phyloP scores from a whole-genome alignment of 2,888 invertebrate species.

The Dryobotodes eremita region DNA sequence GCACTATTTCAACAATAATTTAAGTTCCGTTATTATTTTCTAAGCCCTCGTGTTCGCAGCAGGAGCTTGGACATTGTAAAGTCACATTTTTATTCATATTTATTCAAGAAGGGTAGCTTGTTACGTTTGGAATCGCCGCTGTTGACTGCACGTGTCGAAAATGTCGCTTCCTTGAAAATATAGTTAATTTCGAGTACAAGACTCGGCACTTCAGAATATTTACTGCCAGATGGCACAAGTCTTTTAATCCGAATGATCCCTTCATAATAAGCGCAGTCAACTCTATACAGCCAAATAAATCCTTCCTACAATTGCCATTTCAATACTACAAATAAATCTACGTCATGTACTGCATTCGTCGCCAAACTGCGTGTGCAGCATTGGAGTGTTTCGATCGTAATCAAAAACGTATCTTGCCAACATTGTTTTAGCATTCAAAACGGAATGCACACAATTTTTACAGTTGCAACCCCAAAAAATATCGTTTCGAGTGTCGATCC shows the following conservation, averaged over 20 bases:
- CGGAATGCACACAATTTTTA: slow-evolving; percentile 64
- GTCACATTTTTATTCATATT: slow-evolving; percentile 72
- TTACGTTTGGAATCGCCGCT: slow-evolving; percentile 60
- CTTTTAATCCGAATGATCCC: slow-evolving; percentile 82
- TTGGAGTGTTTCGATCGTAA: slow-evolving; percentile 48
- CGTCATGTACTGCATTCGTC: slow-evolving; percentile 85
- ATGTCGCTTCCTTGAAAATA: slow-evolving; percentile 52
- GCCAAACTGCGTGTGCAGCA: slow-evolving; percentile 76
- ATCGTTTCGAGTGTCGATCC: slow-evolving; percentile 88
- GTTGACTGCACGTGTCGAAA: slow-evolving; percentile 53
- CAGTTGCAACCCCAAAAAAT: slow-evolving; percentile 86
- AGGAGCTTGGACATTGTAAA: slow-evolving; percentile 70
- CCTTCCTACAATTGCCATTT: slow-evolving; percentile 84
- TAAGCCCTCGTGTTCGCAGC: slow-evolving; percentile 77
- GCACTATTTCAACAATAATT: slow-evolving; percentile 85
- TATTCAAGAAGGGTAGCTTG: slow-evolving; percentile 66
- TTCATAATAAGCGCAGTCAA: slow-evolving; percentile 83
- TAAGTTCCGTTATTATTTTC: slow-evolving; percentile 85
- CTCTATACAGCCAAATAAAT: slow-evolving; percentile 81
- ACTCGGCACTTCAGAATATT: slow-evolving; percentile 36
- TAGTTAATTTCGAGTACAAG: slow-evolving; percentile 39
- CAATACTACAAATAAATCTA: slow-evolving; percentile 89
- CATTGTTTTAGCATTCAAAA: slow-evolving; percentile 66
- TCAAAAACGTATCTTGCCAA: slow-evolving; percentile 58
- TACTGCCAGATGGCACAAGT: slow-evolving; percentile 79